These are phyloP conservation scores for Accipiter cooperii DNA, from an alignment of 2,113 vertebrate genomes.

Conservation along the genomic window DNA sequence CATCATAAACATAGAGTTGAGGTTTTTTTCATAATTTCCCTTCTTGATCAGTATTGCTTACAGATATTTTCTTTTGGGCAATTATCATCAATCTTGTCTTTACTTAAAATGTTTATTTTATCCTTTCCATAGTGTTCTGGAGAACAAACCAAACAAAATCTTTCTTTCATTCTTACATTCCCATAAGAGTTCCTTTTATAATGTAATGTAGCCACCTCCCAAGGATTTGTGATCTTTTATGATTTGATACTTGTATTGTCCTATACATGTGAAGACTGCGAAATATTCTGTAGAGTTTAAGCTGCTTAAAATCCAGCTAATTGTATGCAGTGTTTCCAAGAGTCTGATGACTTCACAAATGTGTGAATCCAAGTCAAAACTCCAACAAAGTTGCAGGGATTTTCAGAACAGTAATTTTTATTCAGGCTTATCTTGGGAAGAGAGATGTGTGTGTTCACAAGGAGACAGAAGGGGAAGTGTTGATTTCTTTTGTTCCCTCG, in stretches of 20 bases:
- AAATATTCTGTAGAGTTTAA: background rate
- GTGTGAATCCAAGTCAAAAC: background rate
- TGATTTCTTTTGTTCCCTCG: background rate
- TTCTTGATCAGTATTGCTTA: background rate
- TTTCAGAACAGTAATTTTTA: background rate
- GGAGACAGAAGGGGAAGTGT: background rate
- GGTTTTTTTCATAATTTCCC: background rate
- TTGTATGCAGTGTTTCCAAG: background rate
- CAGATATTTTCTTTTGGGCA: background rate
- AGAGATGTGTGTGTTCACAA: background rate
- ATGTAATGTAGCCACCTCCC: background rate
- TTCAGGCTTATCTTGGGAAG: background rate
- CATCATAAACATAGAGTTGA: background rate
- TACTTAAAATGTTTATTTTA: background rate
- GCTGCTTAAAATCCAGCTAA: background rate
- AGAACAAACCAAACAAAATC: background rate
- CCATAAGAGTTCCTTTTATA: background rate
- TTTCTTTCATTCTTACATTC: background rate
- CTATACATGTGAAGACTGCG: background rate
- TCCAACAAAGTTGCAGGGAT: background rate
- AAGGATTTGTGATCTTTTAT: background rate
- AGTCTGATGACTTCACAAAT: background rate
- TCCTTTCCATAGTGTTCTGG: background rate
- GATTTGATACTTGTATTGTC: background rate
- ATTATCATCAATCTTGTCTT: background rate